Base-by-base conservation (phyloP, 2,797 vertebrate genomes). In the Alca torda region DNA sequence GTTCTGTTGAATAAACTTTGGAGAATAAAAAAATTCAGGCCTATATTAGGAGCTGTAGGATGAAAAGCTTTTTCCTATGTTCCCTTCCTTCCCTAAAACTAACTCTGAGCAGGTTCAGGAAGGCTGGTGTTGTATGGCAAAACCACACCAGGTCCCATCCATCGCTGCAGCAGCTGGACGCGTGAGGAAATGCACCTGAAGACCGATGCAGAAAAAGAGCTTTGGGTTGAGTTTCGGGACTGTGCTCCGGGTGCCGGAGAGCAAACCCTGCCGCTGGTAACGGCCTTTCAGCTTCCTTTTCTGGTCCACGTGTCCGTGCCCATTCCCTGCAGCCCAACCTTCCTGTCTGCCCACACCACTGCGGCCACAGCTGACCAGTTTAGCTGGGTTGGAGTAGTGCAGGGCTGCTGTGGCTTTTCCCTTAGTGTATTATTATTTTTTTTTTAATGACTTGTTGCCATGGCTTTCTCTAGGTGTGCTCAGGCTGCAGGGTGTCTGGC, bases 291-390 rank as follows among this genome's bases (percentile, higher is more conserved):
- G 59, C 30, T 12, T 24, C 81, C 59, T 46, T 28, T 21, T 2
- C 54, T 80, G 80, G 15, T 18, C 6, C 12, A 0, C 0, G 0
- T 20, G 43, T 45, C 9, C 2, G 35, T 43, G 23, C 41, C 45
- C 9, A 1, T 63, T 50, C 16, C 33, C 43, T 30, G 64, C 86
- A 91, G 61, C 75, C 72, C 61, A 12, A 1, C 33, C 54, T 48
- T 31, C 48, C 81, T 17, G 8, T 15, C 33, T 54, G 60, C 76
- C 61, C 37, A 33, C 33, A 0, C 60, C 16, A 3, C 76, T 9
- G 1, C 0, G 12, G 53, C 78, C 4, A 5, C 8, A 30, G 46
- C 67, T 41, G 54, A 10, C 33, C 1, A 1, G 14, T 30, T 17
- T 5, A 8, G 50, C 2, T 28, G 6, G 12, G 10, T 64, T 7